These are phyloP conservation scores for Campylomormyrus numenius DNA, from an alignment of 2,113 vertebrate species.

Conservation along the genomic window DNA sequence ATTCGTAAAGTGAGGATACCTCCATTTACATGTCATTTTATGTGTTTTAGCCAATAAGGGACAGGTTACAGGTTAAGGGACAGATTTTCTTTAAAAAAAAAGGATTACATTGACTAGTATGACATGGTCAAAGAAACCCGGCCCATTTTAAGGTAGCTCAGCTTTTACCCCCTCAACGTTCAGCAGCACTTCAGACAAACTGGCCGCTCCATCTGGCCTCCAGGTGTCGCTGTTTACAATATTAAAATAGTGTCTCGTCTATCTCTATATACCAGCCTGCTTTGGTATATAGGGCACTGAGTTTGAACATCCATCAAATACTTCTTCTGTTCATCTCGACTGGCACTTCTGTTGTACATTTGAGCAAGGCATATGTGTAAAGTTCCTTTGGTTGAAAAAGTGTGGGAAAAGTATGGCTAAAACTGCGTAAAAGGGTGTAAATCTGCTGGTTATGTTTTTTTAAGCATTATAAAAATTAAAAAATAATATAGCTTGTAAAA, in stretches of 20 bases:
- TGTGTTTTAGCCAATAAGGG: background rate
- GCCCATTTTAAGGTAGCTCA: background rate
- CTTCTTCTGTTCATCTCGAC: background rate
- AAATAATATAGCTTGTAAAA: background rate
- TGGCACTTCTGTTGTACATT: background rate
- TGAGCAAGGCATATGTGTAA: background rate
- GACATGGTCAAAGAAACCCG: background rate
- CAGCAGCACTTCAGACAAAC: background rate
- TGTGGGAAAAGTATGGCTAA: background rate
- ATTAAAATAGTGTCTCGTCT: background rate
- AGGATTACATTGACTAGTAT: background rate
- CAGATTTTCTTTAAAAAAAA: background rate
- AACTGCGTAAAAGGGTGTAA: background rate
- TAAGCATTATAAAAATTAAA: background rate
- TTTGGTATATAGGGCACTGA: background rate
- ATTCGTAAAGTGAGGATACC: background rate
- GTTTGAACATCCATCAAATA: background rate
- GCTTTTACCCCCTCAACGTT: no score
- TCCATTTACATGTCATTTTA: background rate
- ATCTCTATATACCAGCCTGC: background rate
- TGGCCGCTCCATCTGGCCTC: background rate
- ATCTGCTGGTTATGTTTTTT: background rate
- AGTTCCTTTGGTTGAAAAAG: background rate
- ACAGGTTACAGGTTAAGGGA: background rate
- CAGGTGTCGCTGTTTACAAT: background rate